Evolutionary conservation across 1,140 invertebrate species (phyloP).

Genomic region (Hypothenemus hampei): DNA sequence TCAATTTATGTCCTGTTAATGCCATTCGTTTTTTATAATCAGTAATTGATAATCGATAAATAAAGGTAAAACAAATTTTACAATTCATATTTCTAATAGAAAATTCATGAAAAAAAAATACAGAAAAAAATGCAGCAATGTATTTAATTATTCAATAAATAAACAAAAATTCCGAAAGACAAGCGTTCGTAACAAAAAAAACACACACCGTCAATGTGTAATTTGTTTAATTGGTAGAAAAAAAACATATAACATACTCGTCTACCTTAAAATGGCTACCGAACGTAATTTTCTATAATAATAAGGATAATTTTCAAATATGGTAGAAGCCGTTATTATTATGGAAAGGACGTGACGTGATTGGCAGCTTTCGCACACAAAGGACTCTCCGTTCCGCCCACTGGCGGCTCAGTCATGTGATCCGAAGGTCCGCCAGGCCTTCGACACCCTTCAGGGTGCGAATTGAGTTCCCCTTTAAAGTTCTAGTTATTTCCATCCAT

Average conservation of each 20-base stretch:
- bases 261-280: slow-evolving; percentile 39
- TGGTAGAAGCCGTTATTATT: slow-evolving; percentile 42
- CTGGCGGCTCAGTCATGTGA: slow-evolving; percentile 24
- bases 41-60: too few species aligned
- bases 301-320: slow-evolving; percentile 45
- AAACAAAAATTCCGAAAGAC: slow-evolving; percentile 2
- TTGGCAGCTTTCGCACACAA: slow-evolving; percentile 32
- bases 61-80: too few species aligned
- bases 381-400: slow-evolving; percentile 29
- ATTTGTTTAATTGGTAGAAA: slow-evolving; percentile 26
- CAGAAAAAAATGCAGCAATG: too few species aligned
- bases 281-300: slow-evolving; percentile 40
- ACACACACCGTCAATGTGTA: slow-evolving; percentile 13
- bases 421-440: slow-evolving; percentile 6
- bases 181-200: slow-evolving; percentile 16
- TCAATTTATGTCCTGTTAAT: too few species aligned
- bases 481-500: too few species aligned
- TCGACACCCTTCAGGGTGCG: slow-evolving; percentile 21
- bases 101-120: too few species aligned
- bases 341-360: slow-evolving; percentile 32
- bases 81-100: too few species aligned
- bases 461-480: slow-evolving; percentile 5
- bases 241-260: slow-evolving; percentile 8
- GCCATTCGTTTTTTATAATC: too few species aligned
- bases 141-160: too few species aligned